Evolutionary conservation across 2,113 vertebrate genomes (phyloP), one percentile per base, ranked within the genome.

Genomic region (Apodemus sylvaticus): DNA sequence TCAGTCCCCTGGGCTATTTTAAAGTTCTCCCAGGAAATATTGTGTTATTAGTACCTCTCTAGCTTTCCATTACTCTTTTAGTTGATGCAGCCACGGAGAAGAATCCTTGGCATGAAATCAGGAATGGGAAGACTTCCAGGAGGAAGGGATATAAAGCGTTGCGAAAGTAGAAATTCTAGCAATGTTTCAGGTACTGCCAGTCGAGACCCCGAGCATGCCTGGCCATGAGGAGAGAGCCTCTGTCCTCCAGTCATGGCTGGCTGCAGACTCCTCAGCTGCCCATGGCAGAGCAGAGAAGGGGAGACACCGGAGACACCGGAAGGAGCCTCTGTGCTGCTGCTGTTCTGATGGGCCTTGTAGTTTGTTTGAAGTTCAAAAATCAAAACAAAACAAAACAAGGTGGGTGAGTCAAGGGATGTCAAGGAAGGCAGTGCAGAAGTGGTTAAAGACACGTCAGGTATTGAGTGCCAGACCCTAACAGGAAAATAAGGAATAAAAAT

Each of bases 11-110:
- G 53, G 85, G 74, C 90, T 90, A 88, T n/a, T 97, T 39, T 45
- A 87, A 96, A 97, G 85, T 97, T 96, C 66, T 94, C 26, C 51
- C 26, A 62, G 93, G 86, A 98, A 98, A 82, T 81, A 96, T 97
- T 73, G 45, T 60, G 73, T 97, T 90, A 53, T 97, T 97, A 96
- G 51, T 82, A 97, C 87, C 68, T 98, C 92, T 97, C 95, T 96
- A 96, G 95, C 45, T 82, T 96, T 93, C 86, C 93, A 83, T 96
- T 89, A 85, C 62, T 98, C 96, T 97, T 91, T 93, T 79, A 77
- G 22, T 39, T 96, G 97, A 96, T 91, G 34, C 19, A 94, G 92
- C 82, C 94, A 68, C 73, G 76, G 20, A 96, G 48, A 19, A 0
- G 66, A 96, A 70, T 93, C 71, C 48, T 53, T 94, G 79, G 71